Evolutionary conservation across 1,140 invertebrate genomes (phyloP), one percentile per base, ranked within the genome.

Genomic region (Zaprionus tsacasi): DNA sequence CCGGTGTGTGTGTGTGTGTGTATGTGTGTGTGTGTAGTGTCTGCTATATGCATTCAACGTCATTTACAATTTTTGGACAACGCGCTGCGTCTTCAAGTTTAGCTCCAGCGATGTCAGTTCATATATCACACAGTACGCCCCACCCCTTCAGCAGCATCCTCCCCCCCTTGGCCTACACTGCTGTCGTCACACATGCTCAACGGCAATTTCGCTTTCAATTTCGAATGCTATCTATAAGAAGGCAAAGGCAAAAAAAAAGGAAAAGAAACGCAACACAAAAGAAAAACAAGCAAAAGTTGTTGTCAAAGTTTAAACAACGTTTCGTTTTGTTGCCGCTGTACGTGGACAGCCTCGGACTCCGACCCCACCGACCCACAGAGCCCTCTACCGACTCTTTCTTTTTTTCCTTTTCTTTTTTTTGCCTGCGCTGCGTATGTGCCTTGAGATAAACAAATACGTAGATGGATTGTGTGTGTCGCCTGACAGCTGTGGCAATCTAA

Each of bases 231-330:
- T 88, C 85, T 85, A 81, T 89, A 78, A 85, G 77, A 83, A 80
- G 67, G 75, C 65, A 45, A 7, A 35, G 33, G 40, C 40, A 45
- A 45, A 67, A 54, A 65, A 52, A 68, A 66, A 68, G 69, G 35
- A 56, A 25, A 25, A 11, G 77, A 72, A 72, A 73, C 77, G 40
- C 52, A 76, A 71, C 50, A 76, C 73, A 78, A 76, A 74, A 73
- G 48, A 73, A 70, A 60, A 85, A 83, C 81, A 85, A 81, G 81
- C 85, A 89, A 70, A 83, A 85, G 78, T 88, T 88, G 83, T 88
- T 88, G 89, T 85, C 85, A 88, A 89, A 88, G 85, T 88, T 88
- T 88, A 88, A 88, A 88, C 81, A 89, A 89, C 85, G 89, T 89
- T 85, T 88, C 71, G 76, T 48, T 17, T 3, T 17, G 15, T n/a